Evolutionary conservation across 2,888 invertebrate species (phyloP), one percentile per base, ranked within the genome.

Genomic region (Cryptophagus acutangulus): DNA sequence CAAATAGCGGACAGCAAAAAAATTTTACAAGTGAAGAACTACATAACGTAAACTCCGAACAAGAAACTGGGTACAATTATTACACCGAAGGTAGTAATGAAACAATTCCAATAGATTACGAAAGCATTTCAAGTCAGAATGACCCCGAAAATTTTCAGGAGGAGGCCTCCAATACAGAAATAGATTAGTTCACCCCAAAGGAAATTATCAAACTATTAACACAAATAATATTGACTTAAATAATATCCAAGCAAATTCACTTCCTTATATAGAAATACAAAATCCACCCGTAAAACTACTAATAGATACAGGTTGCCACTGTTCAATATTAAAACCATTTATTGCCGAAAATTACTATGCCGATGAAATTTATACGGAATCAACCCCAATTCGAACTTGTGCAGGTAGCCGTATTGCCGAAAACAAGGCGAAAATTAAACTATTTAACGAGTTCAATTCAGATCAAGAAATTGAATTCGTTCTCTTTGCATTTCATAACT

Each of bases 401-500:
- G 38, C 34, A 5, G 46, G 46, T 4, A 25, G 38, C 18, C 18
- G 24, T 17, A n/a, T 28, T 18, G 12, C 38, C 2, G 20, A 28
- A 25, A 15, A 17, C n/a, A 43, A 43, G 29, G 40, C 40, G 26
- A 16, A 39, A 17, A 46, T 43, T 9, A 39, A 39, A 6, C 29
- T 36, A 15, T 37, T 43, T 12, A 4, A 25, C 2, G 38, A 38
- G 29, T 36, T 38, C 10, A 31, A 31, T 12, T 16, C 24, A 3
- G 10, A 25, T 17, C 9, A 37, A 33, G 26, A 13, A 2, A 16
- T 45, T 1, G 34, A 36, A 10, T 46, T 34, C 13, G 14, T 41
- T n/a, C 18, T 41, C n/a, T 45, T 30, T 18, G 33, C 36, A 15
- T 47, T 47, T 20, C 47, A 47, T 18, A 39, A 47, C 15, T 45